phyloP scores from a whole-genome alignment of 2,113 vertebrate genomes.

The Corydoras maculifer region DNA sequence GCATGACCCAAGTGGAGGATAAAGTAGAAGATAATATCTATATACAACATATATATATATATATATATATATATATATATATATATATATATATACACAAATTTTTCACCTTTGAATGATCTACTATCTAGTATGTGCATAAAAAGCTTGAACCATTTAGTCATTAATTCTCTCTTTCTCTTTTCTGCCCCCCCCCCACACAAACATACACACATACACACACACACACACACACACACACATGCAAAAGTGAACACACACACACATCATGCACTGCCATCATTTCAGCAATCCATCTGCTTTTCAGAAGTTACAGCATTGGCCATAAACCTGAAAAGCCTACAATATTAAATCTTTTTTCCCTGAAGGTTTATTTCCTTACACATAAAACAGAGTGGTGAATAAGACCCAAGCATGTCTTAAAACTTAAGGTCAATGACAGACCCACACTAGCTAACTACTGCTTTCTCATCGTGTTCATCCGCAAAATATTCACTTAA shows the following conservation, averaged over 20 bases:
- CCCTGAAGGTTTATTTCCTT: slow-evolving; percentile 36
- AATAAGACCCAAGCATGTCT: slow-evolving; percentile 9
- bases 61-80: too few species aligned
- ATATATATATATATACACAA: too few species aligned
- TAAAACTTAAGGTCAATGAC: slow-evolving; percentile 10
- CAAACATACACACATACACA: background rate
- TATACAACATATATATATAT: too few species aligned
- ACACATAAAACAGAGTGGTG: slow-evolving; percentile 28
- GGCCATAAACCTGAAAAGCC: slow-evolving; percentile 38
- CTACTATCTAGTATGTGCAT: too few species aligned
- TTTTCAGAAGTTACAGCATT: slow-evolving; percentile 28
- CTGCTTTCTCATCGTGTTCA: background rate
- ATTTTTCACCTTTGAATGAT: too few species aligned
- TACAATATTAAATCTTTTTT: slow-evolving; percentile 47
- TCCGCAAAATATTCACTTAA: background rate
- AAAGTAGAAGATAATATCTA: too few species aligned
- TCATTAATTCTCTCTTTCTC: background rate
- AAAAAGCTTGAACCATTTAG: background rate
- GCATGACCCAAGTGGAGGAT: too few species aligned
- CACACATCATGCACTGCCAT: too few species aligned
- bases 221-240: background rate
- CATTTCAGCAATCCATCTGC: slow-evolving; percentile 20
- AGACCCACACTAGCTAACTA: background rate
- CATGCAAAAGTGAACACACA: background rate
- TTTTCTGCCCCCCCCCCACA: background rate